These are phyloP conservation scores for Miichthys miiuy DNA, from an alignment of 2,797 vertebrate genomes.

Conservation along the genomic window DNA sequence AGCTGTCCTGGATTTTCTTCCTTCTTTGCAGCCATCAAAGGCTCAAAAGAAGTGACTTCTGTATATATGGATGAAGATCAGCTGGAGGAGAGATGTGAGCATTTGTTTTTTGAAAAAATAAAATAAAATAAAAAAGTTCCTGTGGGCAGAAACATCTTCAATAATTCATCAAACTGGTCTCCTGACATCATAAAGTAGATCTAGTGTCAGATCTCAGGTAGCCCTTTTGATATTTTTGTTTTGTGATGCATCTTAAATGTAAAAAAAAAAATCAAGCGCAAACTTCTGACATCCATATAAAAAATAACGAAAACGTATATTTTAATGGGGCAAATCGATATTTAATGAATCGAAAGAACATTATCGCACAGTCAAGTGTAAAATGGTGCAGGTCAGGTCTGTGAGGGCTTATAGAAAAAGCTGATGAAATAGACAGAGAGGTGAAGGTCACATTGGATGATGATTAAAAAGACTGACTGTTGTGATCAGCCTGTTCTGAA, in stretches of 20 bases:
- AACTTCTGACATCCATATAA: too few species aligned
- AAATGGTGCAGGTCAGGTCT: not conserved
- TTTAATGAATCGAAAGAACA: not conserved
- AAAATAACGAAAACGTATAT: not conserved
- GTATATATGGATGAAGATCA: constrained; percentile 48
- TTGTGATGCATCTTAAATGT: not conserved
- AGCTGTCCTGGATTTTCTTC: not conserved
- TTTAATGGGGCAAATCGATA: not conserved
- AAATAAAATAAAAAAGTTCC: not conserved
- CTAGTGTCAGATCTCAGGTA: not conserved
- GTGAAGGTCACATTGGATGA: constrained; percentile 45
- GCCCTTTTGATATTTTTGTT: not conserved
- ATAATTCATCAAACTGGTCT: constrained; percentile 37
- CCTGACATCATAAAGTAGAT: constrained; percentile 3
- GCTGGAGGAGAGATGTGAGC: constrained; percentile 10
- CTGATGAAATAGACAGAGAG: constrained; percentile 24
- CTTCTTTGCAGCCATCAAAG: constrained; percentile 10
- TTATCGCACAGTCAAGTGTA: not conserved
- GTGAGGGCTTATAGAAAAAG: constrained; percentile 10
- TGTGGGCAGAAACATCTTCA: constrained; percentile 10
- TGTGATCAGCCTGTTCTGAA: constrained; percentile 20
- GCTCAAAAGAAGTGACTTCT: constrained; percentile 18
- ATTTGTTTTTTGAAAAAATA: not conserved
- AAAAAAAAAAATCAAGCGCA: not conserved
- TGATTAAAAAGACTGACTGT: constrained; percentile 34